Base-by-base conservation (phyloP, 2,113 vertebrate genomes). In the Alaudala cheleensis region DNA sequence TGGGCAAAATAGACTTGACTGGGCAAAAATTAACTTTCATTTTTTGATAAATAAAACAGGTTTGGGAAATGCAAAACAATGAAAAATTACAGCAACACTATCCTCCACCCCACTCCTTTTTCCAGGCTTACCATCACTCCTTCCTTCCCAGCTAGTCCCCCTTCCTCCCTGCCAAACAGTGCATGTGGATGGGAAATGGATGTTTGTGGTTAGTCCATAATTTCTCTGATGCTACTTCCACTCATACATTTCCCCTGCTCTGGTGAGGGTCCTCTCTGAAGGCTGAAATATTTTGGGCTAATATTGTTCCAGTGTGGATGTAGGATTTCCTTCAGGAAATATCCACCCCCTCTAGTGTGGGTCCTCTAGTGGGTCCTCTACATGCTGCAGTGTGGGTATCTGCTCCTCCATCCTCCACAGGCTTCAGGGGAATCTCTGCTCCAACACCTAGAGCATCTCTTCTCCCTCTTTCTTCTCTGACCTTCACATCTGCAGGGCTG, bases 351-450 rank as follows among this genome's bases (percentile, higher is more conserved):
- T 62, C 39, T 58, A 50, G 12, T 0, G 0, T 31, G 17, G 10
- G 9, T 82, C 61, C 2, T 58, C 8, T 39, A 0, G 0, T 31
- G 17, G 10, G 9, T 82, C 61, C 2, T 58, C 8, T 39, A 0
- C 2, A 1, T 74, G 24, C 39, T 86, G 42, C 20, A n/a, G 2
- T 28, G 31, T 42, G n/a, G 4, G 44, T 54, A 31, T 31, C 42
- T 89, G 34, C 85, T 64, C n/a, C 28, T 72, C 26, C 11, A 7
- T 61, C 24, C 24, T 66, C 61, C 65, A 49, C 19, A 58, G 72
- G 17, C 54, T 64, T 71, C 23, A 47, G 14, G 29, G 33, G 10
- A 88, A 47, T 47, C 61, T 90, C 13, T 44, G 10, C 20, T 81
- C 20, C 23, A 61, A 14, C 1, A 0, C 13, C 64, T 87, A 45